These are phyloP conservation scores for Sylvia borin DNA, from an alignment of 2,797 vertebrate genomes.

Conservation along the genomic window DNA sequence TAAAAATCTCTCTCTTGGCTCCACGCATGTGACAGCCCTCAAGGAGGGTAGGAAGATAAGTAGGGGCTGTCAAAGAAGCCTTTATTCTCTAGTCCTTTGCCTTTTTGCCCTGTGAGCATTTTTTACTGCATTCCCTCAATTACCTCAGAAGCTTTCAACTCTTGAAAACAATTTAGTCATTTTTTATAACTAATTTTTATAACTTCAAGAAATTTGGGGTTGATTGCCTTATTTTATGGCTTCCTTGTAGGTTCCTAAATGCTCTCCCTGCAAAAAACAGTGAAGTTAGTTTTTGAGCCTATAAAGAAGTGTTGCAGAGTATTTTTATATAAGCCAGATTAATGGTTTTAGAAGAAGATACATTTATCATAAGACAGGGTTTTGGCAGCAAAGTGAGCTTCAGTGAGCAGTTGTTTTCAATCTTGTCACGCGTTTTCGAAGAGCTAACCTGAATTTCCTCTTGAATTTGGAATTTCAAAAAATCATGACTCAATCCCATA, in stretches of 20 bases:
- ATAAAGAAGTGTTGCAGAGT: conserved; percentile 1
- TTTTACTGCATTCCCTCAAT: background rate
- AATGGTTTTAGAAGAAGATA: conserved; percentile 52
- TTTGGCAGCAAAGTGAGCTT: conserved; percentile 56
- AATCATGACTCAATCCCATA: conserved; percentile 4
- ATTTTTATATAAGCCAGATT: conserved; percentile 57
- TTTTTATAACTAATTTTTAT: conserved; percentile 32
- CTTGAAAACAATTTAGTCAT: conserved; percentile 30
- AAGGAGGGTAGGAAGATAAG: background rate
- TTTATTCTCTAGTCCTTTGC: background rate
- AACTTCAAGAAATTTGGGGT: background rate
- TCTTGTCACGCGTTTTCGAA: background rate
- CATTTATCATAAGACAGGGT: conserved; percentile 54
- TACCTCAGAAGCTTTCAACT: background rate
- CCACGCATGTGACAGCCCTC: background rate
- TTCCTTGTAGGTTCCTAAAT: conserved; percentile 46
- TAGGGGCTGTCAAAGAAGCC: background rate
- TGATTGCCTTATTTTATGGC: conserved; percentile 36
- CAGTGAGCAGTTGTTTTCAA: conserved; percentile 55
- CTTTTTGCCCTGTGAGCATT: background rate
- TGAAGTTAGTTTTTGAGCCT: conserved; percentile 20
- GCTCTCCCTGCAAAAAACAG: background rate
- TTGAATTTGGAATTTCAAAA: conserved; percentile 40
- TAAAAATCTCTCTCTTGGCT: background rate
- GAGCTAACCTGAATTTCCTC: conserved; percentile 41